Base-by-base conservation (phyloP, 2,888 invertebrate genomes). In the Herminia tarsipennalis region DNA sequence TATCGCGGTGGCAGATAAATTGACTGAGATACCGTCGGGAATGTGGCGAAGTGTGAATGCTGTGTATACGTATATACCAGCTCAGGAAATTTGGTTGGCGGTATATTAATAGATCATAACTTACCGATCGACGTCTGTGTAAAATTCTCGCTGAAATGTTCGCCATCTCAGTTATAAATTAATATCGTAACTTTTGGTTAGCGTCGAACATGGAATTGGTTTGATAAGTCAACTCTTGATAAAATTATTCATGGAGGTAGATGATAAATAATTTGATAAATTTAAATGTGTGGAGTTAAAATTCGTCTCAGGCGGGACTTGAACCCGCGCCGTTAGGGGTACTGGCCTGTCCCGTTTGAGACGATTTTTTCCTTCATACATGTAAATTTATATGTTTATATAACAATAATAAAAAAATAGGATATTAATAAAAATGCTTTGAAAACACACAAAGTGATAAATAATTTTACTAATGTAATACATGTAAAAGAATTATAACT, bases 1-100 rank as follows among this genome's bases (percentile, higher is more conserved):
- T 86, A 86, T 87, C 88, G 83, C 70, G 75, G 75, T 73, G 67
- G 65, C 68, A 78, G 88, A 88, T 89, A 88, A 88, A 89, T 88
- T 88, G 88, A 76, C 70, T 80, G 77, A 83, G 86, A 88, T 88
- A 87, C 68, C 69, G 59, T 40, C 39, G 51, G 63, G 56, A 70
- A 66, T 70, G 75, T 73, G 70, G 69, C 65, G 68, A 70, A 73
- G 77, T 77, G 76, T 71, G 70, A 76, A 78, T 72, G 61, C 50
- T 64, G 38, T 18, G 51, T 59, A 44, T 54, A 56, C 45, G 48
- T 58, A 58, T 37, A 51, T 47, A 48, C 13, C 27, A 17, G 45
- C 36, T 1, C 68, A 56, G 68, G 68, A 59, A 64, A 67, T 64
- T 67, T 56, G 60, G 34, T 56, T 37, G 20, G 28, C 37, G 33